phyloP scores from a whole-genome alignment of 2,888 invertebrate species.

The Cataglyphis rosenhaueri region DNA sequence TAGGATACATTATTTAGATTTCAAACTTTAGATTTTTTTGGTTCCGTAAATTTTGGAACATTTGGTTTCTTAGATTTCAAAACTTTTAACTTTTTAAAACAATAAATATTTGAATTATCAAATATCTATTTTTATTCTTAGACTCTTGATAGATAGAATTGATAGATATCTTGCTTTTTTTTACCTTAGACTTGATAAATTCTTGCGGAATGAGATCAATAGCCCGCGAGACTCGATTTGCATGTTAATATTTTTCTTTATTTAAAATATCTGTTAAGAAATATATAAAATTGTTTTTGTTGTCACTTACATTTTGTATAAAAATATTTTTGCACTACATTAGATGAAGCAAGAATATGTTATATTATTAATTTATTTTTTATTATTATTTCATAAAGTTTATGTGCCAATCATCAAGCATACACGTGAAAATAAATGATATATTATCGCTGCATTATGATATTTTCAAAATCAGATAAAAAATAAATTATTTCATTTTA shows the following conservation, averaged over 20 bases:
- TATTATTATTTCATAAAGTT: not conserved
- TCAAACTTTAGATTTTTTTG: not conserved
- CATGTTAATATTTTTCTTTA: conserved; percentile 3
- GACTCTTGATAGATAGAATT: not conserved
- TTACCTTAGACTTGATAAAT: not conserved
- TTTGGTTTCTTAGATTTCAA: not conserved
- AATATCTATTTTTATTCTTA: not conserved
- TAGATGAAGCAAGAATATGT: not conserved
- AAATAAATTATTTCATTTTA: conserved; percentile 37
- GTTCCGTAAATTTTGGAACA: not conserved
- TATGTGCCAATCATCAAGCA: not conserved
- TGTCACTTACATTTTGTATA: not conserved
- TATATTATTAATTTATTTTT: not conserved
- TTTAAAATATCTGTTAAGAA: not conserved
- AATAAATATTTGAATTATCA: not conserved
- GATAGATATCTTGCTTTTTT: not conserved
- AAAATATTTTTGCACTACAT: not conserved
- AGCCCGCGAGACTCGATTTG: conserved; percentile 21
- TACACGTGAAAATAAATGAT: conserved; percentile 15
- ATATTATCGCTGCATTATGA: not conserved
- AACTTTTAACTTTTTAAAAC: not conserved
- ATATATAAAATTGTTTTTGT: conserved; percentile 11
- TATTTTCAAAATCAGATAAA: conserved; percentile 18
- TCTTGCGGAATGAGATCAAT: conserved; percentile 15
- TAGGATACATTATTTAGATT: not conserved